Base-by-base conservation (phyloP, 2,113 vertebrate genomes). In the Heteronetta atricapilla region DNA sequence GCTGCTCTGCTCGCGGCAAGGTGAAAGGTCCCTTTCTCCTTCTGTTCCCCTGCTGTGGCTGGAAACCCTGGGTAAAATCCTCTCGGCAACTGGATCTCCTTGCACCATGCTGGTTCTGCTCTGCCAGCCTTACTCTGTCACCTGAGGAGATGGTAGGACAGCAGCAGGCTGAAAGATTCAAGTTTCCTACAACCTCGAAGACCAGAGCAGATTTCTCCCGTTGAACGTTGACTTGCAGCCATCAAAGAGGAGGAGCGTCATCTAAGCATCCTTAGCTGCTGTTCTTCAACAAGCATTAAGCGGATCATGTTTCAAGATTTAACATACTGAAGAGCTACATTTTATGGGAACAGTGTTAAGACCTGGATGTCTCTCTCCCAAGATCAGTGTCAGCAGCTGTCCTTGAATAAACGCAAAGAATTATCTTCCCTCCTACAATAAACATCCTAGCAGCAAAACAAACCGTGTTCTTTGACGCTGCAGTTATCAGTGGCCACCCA, bases 141-240 rank as follows among this genome's bases (percentile, higher is more conserved):
- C 73, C 40, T 44, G 19, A 59, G 40, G n/a, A 59, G 10, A 25
- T 2, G 8, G 40, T 0, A 60, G 63, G 33, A 58, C 63, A 90
- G 1, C 42, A 93, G n/a, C 56, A 76, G 42, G 33, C 31, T 75
- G 29, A 50, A 75, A 74, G 8, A 66, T 13, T 26, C 31, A 1
- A 46, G 63, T 11, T 70, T 38, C 11, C 67, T 88, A 68, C 15
- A 50, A 5, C 13, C 44, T 62, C 63, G 42, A 48, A 85, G 29
- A 36, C 28, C 66, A 79, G 31, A 52, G 44, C 10, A 44, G n/a
- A 78, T 72, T 10, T 36, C 12, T 38, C 33, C 79, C 18, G 66
- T 7, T 42, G n/a, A 90, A 50, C 4, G 42, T 0, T 19, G 22
- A 88, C 28, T 29, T 1, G 22, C 0, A 60, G 13, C 6, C 50